Evolutionary conservation across 2,888 invertebrate genomes (phyloP), one percentile per base, ranked within the genome.

Genomic region (Polydrusus pterygomalis): DNA sequence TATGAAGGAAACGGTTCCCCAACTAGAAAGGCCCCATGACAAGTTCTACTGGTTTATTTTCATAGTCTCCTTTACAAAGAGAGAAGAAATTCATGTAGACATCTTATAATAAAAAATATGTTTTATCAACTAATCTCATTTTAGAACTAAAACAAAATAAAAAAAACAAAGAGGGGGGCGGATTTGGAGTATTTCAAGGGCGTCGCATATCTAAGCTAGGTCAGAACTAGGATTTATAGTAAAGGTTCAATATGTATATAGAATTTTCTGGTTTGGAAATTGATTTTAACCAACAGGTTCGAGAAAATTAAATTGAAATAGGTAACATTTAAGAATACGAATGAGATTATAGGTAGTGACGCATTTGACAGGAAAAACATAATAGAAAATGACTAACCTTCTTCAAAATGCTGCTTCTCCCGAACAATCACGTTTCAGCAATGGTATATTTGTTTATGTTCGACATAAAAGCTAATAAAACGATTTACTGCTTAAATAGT

Each of bases 301-400:
- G 60, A 45, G 76, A 64, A 70, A 82, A 79, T 80, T 69, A 69
- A 68, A 74, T 63, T 74, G 43, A 69, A 79, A 79, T 77, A 72
- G 75, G 71, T 71, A 78, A 73, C 77, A 78, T 81, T 25, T 75
- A 80, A 81, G 64, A 80, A 79, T 80, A 81, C 75, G 71, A 76
- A 76, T 70, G 70, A 64, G 70, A 77, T 77, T 77, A 77, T 47
- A 60, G 58, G 70, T 79, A 80, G 84, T 87, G 87, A 87, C 86
- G 86, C 86, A 87, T 86, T 86, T 86, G 86, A 85, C 86, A 85
- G 81, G 83, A 82, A 82, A 83, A 85, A 86, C 85, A 86, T 85
- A 85, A 84, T 83, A 81, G 81, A 80, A 70, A 81, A 79, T 74
- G 83, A 81, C 83, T 86, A 87, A 87, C 87, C 87, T 87, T 86